Conservation (phyloP, 2,888 invertebrate genomes). For the Calephelis perditalis region DNA sequence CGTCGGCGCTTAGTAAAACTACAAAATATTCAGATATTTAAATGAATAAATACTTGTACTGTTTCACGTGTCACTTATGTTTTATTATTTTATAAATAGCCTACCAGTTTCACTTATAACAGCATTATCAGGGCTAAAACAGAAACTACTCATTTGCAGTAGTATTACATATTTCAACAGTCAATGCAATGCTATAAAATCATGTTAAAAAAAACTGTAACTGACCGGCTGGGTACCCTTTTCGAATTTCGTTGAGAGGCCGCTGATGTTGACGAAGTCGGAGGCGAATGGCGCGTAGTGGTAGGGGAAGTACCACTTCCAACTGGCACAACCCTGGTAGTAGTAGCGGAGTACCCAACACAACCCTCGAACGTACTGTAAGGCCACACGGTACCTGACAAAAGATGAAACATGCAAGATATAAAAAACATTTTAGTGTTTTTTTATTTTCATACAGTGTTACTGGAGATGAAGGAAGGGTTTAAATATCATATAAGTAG, state of each 20-base stretch:
- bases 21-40: too few species aligned
- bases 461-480: too few species aligned
- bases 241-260: slow-evolving; percentile 92
- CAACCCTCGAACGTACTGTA: slow-evolving; percentile 96
- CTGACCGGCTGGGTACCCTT: slow-evolving; percentile 91
- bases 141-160: too few species aligned
- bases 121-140: too few species aligned
- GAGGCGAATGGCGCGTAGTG: slow-evolving; percentile 99
- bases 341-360: slow-evolving; percentile 99
- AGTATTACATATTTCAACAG: slow-evolving; percentile 11
- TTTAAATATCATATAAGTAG: too few species aligned
- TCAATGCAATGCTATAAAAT: neutral
- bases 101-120: too few species aligned
- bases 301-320: slow-evolving; percentile 99
- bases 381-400: slow-evolving; percentile 87
- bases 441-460: too few species aligned
- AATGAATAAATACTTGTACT: too few species aligned
- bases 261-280: slow-evolving; percentile 95
- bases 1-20: too few species aligned
- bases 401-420: neutral
- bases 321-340: slow-evolving; percentile 99
- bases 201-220: neutral
- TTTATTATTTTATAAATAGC: too few species aligned
- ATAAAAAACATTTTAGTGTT: too few species aligned
- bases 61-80: too few species aligned